These are phyloP conservation scores for Numenius arquata DNA, from an alignment of 2,113 vertebrate genomes.

Conservation along the genomic window DNA sequence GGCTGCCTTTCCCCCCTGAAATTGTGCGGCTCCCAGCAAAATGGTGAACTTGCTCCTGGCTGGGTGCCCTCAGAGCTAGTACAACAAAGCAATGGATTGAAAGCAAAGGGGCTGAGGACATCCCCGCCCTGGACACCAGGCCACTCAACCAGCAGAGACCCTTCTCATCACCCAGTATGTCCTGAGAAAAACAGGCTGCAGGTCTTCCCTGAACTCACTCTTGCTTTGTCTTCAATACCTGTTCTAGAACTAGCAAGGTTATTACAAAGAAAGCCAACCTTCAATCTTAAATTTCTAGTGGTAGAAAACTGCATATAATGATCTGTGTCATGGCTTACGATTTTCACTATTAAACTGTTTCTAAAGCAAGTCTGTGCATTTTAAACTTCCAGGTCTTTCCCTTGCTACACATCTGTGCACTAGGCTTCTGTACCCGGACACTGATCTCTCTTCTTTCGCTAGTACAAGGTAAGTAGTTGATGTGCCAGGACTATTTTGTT, in stretches of 20 bases:
- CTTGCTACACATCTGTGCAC: neutral
- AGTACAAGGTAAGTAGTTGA: neutral
- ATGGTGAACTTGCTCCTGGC: neutral
- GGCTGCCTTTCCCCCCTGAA: neutral
- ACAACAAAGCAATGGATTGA: neutral
- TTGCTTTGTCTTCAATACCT: neutral
- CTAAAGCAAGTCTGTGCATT: neutral
- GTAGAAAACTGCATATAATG: neutral
- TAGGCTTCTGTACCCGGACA: neutral
- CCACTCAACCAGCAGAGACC: neutral
- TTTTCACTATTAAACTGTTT: neutral
- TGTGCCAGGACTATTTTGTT: neutral
- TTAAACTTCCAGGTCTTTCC: neutral
- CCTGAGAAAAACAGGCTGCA: neutral
- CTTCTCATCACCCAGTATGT: neutral
- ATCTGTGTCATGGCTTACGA: neutral
- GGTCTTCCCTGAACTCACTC: neutral
- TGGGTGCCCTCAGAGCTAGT: neutral
- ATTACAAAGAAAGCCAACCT: neutral
- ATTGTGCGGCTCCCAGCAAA: neutral
- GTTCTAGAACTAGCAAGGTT: neutral
- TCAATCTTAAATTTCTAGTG: neutral
- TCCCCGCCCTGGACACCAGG: neutral
- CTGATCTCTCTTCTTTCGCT: neutral
- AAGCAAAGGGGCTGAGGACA: neutral